Conservation (phyloP, 1,140 invertebrate genomes). For the Drosophila carrolli region DNA sequence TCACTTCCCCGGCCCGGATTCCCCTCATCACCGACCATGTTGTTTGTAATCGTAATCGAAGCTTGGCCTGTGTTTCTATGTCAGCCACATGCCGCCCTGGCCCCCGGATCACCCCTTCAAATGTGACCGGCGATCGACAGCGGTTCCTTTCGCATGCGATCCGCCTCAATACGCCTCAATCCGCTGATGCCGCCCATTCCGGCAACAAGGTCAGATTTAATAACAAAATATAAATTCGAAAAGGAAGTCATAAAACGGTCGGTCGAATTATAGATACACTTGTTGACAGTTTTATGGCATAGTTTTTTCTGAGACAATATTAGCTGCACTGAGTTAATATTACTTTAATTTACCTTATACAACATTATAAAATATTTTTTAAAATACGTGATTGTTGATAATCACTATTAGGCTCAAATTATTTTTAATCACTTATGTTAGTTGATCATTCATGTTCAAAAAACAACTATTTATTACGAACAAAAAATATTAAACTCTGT, state of each 20-base stretch:
- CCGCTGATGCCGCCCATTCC: constrained; percentile 38
- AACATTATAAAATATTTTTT: too few relatives aligned
- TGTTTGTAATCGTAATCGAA: constrained; percentile 56
- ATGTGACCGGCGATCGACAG: constrained; percentile 71
- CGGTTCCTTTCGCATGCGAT: constrained; percentile 76
- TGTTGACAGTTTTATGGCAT: background rate
- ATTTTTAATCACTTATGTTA: too few relatives aligned
- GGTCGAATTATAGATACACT: background rate
- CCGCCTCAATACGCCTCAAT: constrained; percentile 31
- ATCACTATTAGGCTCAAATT: too few relatives aligned
- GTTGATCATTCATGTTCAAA: too few relatives aligned
- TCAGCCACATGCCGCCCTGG: constrained; percentile 37
- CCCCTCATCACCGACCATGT: constrained; percentile 29
- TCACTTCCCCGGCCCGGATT: constrained; percentile 7
- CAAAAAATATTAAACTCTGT: too few relatives aligned
- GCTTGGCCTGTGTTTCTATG: constrained; percentile 69
- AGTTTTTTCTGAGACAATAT: too few relatives aligned
- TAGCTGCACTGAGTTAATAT: too few relatives aligned
- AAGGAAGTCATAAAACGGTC: background rate
- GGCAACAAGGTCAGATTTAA: constrained; percentile 80
- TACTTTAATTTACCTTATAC: too few relatives aligned
- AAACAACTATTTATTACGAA: too few relatives aligned
- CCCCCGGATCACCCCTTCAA: background rate
- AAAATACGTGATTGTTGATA: too few relatives aligned
- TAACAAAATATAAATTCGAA: constrained; percentile 58